Conservation (phyloP, 2,113 vertebrate genomes). For the Scomber japonicus region DNA sequence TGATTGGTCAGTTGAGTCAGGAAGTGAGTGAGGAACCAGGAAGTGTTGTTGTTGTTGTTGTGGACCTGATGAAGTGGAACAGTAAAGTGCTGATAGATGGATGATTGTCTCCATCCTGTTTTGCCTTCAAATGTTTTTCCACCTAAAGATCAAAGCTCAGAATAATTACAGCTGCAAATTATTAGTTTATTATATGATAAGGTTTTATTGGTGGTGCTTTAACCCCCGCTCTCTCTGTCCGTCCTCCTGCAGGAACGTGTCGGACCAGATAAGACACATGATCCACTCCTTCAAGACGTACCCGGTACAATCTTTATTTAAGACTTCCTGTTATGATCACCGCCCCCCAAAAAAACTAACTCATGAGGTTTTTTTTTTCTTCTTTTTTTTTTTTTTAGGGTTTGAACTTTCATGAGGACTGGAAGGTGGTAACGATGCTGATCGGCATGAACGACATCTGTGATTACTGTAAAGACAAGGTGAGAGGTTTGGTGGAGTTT, state of each 20-base stretch:
- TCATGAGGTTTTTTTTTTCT: too few species aligned
- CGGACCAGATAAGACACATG: constrained; percentile 73
- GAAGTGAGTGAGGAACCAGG: too few species aligned
- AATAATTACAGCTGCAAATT: background rate
- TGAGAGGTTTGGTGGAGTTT: constrained; percentile 22
- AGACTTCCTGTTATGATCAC: background rate
- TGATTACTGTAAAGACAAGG: constrained; percentile 80
- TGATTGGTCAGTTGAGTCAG: too few species aligned
- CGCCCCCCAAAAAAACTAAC: background rate
- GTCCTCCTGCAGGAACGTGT: constrained; percentile 61
- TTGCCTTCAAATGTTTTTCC: too few species aligned
- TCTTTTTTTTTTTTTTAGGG: constrained; percentile 67
- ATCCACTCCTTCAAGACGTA: constrained; percentile 74
- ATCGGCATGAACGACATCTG: constrained; percentile 83
- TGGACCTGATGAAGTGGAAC: too few species aligned
- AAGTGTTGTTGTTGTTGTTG: too few species aligned
- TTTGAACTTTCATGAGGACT: constrained; percentile 76
- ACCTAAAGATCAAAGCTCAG: background rate
- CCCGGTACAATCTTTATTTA: constrained; percentile 52
- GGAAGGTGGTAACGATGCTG: constrained; percentile 80
- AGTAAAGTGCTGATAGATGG: too few species aligned
- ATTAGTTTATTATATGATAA: background rate
- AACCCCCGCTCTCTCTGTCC: background rate
- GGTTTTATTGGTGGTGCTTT: constrained; percentile 19
- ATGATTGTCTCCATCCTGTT: too few species aligned